Evolutionary conservation across 2,113 vertebrate species (phyloP).

Genomic region (Helogale parvula): DNA sequence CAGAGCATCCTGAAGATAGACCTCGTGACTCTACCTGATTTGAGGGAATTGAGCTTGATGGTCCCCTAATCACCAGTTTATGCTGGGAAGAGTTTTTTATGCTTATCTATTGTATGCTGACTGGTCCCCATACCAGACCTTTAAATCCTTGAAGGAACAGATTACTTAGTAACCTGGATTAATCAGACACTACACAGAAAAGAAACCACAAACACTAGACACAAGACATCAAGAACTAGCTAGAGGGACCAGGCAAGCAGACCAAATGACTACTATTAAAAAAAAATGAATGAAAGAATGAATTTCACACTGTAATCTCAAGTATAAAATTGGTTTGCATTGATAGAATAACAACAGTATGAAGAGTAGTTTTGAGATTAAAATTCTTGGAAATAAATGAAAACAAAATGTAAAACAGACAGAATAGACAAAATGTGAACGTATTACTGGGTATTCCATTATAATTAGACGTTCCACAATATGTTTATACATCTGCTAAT

Average conservation of each 20-base stretch:
- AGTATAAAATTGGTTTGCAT: not conserved
- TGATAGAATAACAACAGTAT: not conserved
- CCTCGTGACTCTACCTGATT: not conserved
- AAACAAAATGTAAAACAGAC: conserved; percentile 31
- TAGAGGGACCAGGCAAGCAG: not conserved
- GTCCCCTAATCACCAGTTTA: not conserved
- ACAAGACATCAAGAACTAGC: not conserved
- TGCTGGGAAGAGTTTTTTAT: not conserved
- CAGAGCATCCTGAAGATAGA: not conserved
- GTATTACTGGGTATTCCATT: not conserved
- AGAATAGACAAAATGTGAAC: conserved; percentile 42
- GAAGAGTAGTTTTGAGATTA: conserved; percentile 46
- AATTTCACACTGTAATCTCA: not conserved
- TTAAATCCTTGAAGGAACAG: conserved; percentile 22
- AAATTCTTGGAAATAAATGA: not conserved
- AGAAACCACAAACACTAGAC: not conserved
- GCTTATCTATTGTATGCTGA: not conserved
- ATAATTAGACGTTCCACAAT: not conserved
- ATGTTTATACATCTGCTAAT: conserved; percentile 27
- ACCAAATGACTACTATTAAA: not conserved
- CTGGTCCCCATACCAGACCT: not conserved
- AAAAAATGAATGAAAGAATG: not conserved
- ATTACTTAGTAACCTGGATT: not conserved
- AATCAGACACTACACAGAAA: not conserved
- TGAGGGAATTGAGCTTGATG: not conserved